Conservation (phyloP, 2,113 vertebrate genomes). For the Ardeotis arabs region DNA sequence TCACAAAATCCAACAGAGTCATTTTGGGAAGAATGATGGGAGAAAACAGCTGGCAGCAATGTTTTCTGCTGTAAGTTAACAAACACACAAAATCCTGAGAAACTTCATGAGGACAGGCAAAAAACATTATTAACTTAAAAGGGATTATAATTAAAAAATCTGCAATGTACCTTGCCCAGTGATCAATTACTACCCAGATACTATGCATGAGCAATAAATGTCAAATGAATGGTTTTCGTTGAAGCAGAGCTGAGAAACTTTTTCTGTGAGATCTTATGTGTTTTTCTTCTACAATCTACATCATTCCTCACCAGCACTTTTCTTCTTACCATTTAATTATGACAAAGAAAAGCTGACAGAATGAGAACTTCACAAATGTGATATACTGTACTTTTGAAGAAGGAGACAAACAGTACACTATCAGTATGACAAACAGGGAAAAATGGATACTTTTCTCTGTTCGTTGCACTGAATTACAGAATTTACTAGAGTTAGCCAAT, state of each 20-base stretch:
- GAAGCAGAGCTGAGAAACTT: not conserved
- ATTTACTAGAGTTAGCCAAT: not conserved
- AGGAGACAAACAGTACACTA: not conserved
- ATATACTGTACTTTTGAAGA: not conserved
- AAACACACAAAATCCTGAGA: not conserved
- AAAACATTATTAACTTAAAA: not conserved
- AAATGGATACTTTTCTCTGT: not conserved
- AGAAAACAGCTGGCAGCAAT: not conserved
- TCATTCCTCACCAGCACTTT: not conserved
- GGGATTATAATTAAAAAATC: not conserved
- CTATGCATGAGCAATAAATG: not conserved
- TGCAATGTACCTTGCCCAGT: not conserved
- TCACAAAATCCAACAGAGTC: not conserved
- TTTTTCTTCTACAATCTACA: not conserved
- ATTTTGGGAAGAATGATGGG: not conserved
- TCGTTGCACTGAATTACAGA: not conserved
- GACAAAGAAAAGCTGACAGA: not conserved
- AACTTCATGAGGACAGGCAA: not conserved
- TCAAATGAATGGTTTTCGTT: not conserved
- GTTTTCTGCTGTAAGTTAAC: not conserved
- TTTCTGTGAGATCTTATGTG: fast-evolving
- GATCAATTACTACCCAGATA: not conserved
- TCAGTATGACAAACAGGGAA: not conserved
- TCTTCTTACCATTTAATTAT: not conserved
- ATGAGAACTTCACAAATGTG: not conserved